Percentiles rank a stretch among this genome's conserved stretches.
Evolutionary conservation across 2,797 vertebrate species (phyloP).

Genomic region (Hyperoplus lanceolatus): DNA sequence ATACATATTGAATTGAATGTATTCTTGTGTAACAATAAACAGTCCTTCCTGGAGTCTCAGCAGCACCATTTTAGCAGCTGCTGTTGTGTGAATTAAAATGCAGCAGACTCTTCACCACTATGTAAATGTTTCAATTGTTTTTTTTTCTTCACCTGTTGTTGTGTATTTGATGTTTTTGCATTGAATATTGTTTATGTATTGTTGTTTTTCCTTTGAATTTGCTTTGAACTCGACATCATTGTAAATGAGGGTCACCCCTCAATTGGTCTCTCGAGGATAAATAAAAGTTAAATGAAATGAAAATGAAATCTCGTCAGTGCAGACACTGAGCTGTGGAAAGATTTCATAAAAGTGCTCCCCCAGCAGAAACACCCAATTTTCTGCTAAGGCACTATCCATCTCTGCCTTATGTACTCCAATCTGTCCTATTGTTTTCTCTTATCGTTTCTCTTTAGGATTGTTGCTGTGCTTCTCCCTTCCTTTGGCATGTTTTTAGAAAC

Average conservation of each 20-base stretch:
- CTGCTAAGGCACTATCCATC: conserved; percentile 63
- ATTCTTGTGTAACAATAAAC: not conserved
- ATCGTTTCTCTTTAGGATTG: conserved; percentile 31
- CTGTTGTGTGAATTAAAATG: conserved; percentile 39
- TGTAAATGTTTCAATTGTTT: no score
- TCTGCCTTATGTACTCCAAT: conserved; percentile 49
- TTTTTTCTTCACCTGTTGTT: no score
- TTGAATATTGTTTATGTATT: no score
- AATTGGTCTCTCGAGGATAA: no score
- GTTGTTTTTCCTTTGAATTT: no score
- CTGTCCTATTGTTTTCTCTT: conserved; percentile 38
- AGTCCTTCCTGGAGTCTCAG: not conserved
- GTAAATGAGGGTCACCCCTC: no score
- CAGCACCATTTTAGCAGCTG: not conserved
- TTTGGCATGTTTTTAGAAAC: conserved; percentile 4
- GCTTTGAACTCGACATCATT: no score
- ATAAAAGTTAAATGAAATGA: no score
- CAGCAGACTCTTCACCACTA: no score
- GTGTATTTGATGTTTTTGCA: no score
- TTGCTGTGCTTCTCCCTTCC: conserved; percentile 3
- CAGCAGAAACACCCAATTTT: conserved; percentile 46
- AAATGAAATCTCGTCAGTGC: conserved; percentile 38
- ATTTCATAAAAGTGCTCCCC: conserved; percentile 53
- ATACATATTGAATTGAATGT: not conserved
- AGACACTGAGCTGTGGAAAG: conserved; percentile 48